Evolutionary conservation across 2,888 invertebrate genomes (phyloP), one percentile per base, ranked within the genome.

Genomic region (Aphidoletes aphidimyza): DNA sequence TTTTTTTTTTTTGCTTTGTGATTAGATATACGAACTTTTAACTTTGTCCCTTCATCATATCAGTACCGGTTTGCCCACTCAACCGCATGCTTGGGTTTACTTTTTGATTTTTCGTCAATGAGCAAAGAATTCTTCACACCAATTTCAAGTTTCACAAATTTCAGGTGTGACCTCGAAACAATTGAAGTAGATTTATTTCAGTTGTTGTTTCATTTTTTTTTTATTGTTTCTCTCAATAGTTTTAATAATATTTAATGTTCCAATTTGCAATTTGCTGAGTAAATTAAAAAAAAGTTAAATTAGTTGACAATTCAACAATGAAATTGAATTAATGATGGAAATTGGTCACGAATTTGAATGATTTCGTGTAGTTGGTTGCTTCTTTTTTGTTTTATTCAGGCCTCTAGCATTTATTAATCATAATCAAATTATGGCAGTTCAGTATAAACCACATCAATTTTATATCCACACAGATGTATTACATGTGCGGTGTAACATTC

Each of bases 11-110:
- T 30, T 69, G 26, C 34, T 30, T 69, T 34, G 30, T 69, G 34
- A 69, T 69, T 69, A 30, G 14, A 9, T 69, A 30, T 69, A 34
- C 14, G 17, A 30, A 22, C 30, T 69, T 69, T 69, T 69, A 69
- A 26, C 69, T 30, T 30, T 69, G 69, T 14, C 30, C 17, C 14
- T n/a, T 69, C 8, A 14, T 69, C 11, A 17, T 34, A 69, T 69
- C 11, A 69, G 69, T 69, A 69, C 69, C 69, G 69, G 69, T 69
- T 69, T 69, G 30, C 69, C 69, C 69, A 69, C 69, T 30, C 69
- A 69, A 69, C 69, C 69, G 69, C 30, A 69, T 54, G 54, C 54
- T 22, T 54, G 9, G 2, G 47, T 17, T 11, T 17, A 11, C 11
- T 6, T 54, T 54, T n/a, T 22, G 34, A 14, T 30, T 69, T 69